A percentile compares a stretch with the other conserved stretches of the same genome.
These are phyloP conservation scores for Cotesia congregata DNA, from an alignment of 2,888 invertebrate species.

Conservation along the genomic window DNA sequence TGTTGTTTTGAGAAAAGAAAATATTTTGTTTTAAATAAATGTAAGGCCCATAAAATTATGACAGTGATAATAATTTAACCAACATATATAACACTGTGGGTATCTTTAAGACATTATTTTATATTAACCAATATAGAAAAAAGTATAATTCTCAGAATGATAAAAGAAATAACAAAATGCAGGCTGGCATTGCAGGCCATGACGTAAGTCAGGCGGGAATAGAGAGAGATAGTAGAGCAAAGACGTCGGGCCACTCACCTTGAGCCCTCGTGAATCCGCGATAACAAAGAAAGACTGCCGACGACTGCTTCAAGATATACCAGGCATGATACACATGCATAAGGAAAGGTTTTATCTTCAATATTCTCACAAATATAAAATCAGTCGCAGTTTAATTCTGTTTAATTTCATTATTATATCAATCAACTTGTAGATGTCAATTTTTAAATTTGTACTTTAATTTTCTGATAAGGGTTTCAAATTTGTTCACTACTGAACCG, in stretches of 20 bases:
- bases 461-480: too few species aligned
- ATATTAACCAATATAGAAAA: background rate
- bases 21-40: background rate
- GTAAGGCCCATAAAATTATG: background rate
- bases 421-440: too few species aligned
- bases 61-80: conserved; percentile 8
- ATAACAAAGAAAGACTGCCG: conserved; percentile 39
- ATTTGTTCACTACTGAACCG: too few species aligned
- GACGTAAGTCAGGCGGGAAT: conserved; percentile 41
- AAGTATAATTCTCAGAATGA: conserved; percentile 3
- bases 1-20: too few species aligned
- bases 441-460: too few species aligned
- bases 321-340: background rate
- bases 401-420: background rate
- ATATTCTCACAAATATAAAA: background rate
- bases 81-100: background rate
- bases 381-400: background rate
- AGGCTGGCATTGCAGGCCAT: conserved; percentile 26
- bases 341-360: background rate
- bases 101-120: background rate
- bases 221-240: conserved; percentile 45
- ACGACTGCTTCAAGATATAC: background rate
- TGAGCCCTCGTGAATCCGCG: conserved; percentile 31
- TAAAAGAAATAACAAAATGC: conserved; percentile 7
- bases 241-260: conserved; percentile 44